phyloP scores from a whole-genome alignment of 2,113 vertebrate genomes.

The Pomatorhinus ruficollis region DNA sequence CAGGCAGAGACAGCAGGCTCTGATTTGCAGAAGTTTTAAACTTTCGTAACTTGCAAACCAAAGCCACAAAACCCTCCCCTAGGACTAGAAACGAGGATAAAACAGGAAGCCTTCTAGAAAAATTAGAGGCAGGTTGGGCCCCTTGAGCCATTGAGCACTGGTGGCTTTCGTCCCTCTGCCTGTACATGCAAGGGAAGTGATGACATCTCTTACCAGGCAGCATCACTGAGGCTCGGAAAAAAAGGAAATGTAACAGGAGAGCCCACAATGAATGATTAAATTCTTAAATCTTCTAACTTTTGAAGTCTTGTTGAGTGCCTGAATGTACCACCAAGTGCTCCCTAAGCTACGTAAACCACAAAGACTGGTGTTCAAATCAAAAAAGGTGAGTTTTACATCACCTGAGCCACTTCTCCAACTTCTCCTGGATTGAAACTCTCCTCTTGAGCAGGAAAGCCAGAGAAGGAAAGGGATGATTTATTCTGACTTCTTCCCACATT shows the following conservation, averaged over 20 bases:
- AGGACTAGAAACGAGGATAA: neutral
- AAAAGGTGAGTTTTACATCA: neutral
- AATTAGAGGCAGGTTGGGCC: neutral
- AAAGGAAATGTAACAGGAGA: neutral
- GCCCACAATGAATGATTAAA: neutral
- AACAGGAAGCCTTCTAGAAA: neutral
- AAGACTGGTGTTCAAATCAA: rapidly evolving
- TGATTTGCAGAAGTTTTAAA: neutral
- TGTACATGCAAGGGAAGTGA: neutral
- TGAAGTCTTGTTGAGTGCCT: neutral
- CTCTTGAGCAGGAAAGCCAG: neutral
- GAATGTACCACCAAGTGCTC: neutral
- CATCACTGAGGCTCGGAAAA: neutral
- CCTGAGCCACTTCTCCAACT: neutral
- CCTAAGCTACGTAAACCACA: neutral
- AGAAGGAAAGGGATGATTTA: neutral
- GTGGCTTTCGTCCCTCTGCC: neutral
- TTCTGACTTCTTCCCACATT: neutral
- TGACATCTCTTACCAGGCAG: neutral
- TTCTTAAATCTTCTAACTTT: neutral
- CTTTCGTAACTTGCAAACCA: neutral
- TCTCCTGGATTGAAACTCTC: neutral
- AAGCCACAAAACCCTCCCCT: neutral
- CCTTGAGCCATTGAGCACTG: neutral
- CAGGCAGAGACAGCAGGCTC: neutral